A percentile compares a stretch with the other conserved stretches of the same genome.
These are phyloP conservation scores for Solenodon paradoxus DNA, from an alignment of 2,113 vertebrate genomes.

Conservation along the genomic window DNA sequence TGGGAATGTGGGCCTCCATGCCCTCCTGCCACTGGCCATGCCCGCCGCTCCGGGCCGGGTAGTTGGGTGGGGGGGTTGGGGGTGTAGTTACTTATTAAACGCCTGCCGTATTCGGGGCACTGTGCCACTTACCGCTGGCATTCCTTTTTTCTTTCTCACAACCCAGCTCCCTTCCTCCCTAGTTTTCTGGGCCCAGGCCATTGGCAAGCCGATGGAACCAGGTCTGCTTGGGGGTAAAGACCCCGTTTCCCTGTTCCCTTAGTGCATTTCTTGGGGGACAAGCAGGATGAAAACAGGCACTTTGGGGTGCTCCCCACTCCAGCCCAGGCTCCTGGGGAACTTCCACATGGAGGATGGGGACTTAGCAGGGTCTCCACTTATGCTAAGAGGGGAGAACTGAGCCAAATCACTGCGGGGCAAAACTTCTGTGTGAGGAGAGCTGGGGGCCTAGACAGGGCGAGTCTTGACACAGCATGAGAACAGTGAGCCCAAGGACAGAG, in stretches of 20 bases:
- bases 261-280: neutral
- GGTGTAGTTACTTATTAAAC: neutral
- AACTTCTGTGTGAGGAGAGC: neutral
- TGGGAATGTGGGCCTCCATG: neutral
- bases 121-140: neutral
- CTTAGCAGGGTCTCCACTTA: neutral
- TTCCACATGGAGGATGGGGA: neutral
- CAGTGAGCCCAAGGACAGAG: neutral
- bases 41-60: accelerated
- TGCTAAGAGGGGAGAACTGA: neutral
- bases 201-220: neutral
- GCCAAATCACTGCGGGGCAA: neutral
- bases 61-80: neutral
- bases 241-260: neutral
- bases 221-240: neutral
- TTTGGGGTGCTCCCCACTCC: neutral
- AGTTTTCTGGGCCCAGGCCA: neutral
- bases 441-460: neutral
- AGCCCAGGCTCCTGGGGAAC: neutral
- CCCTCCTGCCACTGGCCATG: neutral
- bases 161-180: no score
- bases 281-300: neutral
- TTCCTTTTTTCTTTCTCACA: neutral
- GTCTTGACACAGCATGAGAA: neutral
- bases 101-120: neutral